A percentile compares a stretch with the other conserved stretches of the same genome.
Conservation (phyloP, 2,797 vertebrate genomes). For the Acrossocheilus fasciatus region DNA sequence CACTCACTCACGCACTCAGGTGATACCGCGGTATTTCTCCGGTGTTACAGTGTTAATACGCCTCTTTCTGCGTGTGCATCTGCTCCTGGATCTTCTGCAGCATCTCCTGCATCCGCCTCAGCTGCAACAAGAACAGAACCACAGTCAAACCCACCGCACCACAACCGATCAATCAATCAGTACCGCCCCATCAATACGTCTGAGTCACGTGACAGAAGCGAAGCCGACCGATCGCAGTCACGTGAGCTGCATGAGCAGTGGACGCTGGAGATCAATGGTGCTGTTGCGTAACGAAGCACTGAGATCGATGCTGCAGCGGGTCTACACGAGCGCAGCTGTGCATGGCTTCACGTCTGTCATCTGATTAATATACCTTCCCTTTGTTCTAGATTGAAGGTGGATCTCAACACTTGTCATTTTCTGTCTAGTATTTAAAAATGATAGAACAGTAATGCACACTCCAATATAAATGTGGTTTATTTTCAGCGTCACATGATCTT, state of each 20-base stretch:
- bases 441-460: not conserved
- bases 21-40: not conserved
- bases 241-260: not conserved
- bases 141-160: conserved; percentile 11
- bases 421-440: not conserved
- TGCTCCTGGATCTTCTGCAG: conserved; percentile 83
- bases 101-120: conserved; percentile 85
- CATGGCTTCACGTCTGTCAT: no score
- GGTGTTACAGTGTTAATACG: conserved; percentile 70
- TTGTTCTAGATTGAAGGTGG: not conserved
- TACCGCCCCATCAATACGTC: not conserved
- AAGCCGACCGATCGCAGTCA: not conserved
- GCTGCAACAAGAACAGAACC: conserved; percentile 63
- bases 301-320: not conserved
- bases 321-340: not conserved
- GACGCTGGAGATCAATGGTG: not conserved
- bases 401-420: not conserved
- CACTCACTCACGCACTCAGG: not conserved
- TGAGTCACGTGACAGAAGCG: conserved; percentile 13
- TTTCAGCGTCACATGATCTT: not conserved
- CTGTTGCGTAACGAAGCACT: not conserved
- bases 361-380: no score
- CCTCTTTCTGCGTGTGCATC: conserved; percentile 81
- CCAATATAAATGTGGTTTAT: not conserved
- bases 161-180: not conserved